These are phyloP conservation scores for Miichthys miiuy DNA, from an alignment of 2,797 vertebrate species.

Conservation along the genomic window DNA sequence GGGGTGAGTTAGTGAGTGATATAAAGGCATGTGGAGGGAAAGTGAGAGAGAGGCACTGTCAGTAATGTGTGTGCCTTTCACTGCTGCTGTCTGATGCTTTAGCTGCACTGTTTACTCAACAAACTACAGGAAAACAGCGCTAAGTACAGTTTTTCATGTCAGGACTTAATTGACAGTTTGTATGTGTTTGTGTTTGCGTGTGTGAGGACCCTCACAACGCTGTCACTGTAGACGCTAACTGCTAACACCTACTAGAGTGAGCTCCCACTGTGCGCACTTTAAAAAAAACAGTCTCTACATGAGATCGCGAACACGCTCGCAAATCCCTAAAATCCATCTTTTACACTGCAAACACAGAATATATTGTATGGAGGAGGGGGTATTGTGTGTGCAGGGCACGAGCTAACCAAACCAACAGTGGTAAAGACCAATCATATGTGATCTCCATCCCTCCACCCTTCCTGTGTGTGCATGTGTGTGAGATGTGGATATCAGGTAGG, in stretches of 20 bases:
- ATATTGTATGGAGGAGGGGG: slow-evolving; percentile 29
- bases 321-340: not conserved
- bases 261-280: not conserved
- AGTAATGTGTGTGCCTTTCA: slow-evolving; percentile 23
- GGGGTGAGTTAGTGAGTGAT: slow-evolving; percentile 12
- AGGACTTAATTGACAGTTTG: slow-evolving; percentile 41
- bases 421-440: slow-evolving; percentile 23
- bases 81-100: slow-evolving; percentile 16
- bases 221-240: slow-evolving; percentile 4
- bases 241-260: slow-evolving; percentile 7
- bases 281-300: not conserved
- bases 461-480: slow-evolving; percentile 8
- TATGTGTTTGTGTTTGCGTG: slow-evolving; percentile 20
- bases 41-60: slow-evolving; percentile 38
- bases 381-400: slow-evolving; percentile 26
- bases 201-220: slow-evolving; percentile 24
- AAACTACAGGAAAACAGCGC: slow-evolving; percentile 45
- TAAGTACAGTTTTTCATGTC: slow-evolving; percentile 38
- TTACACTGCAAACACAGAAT: slow-evolving; percentile 15
- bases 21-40: slow-evolving; percentile 12
- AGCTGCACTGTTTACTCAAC: slow-evolving; percentile 44
- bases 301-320: not conserved
- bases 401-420: slow-evolving; percentile 38
- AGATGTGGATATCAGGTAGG: slow-evolving; percentile 52
- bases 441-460: slow-evolving; percentile 35